Base-by-base conservation (phyloP, 2,888 invertebrate genomes). In the Scaptomyza cyrtandrae region DNA sequence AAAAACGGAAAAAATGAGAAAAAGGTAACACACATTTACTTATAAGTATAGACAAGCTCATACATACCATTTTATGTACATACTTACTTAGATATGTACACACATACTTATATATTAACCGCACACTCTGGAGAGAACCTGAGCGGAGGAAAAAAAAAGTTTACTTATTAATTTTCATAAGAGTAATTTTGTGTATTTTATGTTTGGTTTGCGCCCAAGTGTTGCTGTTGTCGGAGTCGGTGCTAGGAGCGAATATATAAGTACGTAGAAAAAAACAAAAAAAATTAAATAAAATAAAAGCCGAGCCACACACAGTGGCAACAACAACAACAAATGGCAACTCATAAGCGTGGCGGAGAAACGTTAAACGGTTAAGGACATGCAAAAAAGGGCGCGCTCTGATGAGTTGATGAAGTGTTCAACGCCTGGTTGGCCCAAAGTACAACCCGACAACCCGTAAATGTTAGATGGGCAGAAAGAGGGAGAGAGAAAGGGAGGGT, bases 81-180 rank as follows among this genome's bases (percentile, higher is more conserved):
- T 49, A 59, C 54, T 43, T 44, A 48, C 16, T n/a, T n/a, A 29
- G 11, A 37, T 16, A 44, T 6, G 5, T 16, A 43, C 14, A 55
- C 52, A 48, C 27, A 44, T 27, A 43, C 13, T 33, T 13, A 27
- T 35, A 27, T 19, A 57, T 52, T 31, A 24, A 27, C 44, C 46
- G 9, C 55, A 41, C 41, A 37, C 62, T 54, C 61, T 59, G 69
- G 59, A 84, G 74, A 49, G 64, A 70, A 82, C 71, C 65, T 80
- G 78, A 52, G 65, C 63, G 52, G 58, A 3, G 41, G 16, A 70
- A 73, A 71, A 76, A 77, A 78, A 77, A 90, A 90, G 78, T 86
- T 81, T 75, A 89, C 89, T 89, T 90, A 89, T 90, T 90, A 90
- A 90, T 90, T 90, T 89, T 85, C 88, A 86, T 90, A 90, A 90